Conservation (phyloP, 2,888 invertebrate genomes). For the Ametastegia equiseti region DNA sequence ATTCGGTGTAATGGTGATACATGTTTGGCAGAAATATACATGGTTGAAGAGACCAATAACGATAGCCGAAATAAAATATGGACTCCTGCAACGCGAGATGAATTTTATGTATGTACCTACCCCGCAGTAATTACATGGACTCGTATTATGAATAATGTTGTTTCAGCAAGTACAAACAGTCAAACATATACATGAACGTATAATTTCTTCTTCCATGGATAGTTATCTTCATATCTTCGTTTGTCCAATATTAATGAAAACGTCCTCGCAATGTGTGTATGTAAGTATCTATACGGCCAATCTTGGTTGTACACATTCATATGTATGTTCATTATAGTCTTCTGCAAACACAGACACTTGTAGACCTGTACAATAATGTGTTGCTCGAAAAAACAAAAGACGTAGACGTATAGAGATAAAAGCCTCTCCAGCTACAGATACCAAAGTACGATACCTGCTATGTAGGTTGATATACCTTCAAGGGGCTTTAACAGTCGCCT, state of each 20-base stretch:
- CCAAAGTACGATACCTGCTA: background rate
- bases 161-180: too few species aligned
- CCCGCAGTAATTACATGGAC: too few species aligned
- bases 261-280: background rate
- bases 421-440: background rate
- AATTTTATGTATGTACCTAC: too few species aligned
- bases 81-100: too few species aligned
- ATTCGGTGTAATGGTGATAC: background rate
- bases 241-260: too few species aligned
- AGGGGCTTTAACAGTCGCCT: background rate
- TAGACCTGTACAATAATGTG: background rate
- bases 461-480: background rate
- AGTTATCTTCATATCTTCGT: too few species aligned
- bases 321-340: background rate
- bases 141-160: too few species aligned
- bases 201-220: too few species aligned
- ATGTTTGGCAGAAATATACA: too few species aligned
- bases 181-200: too few species aligned
- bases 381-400: background rate
- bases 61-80: too few species aligned
- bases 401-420: background rate
- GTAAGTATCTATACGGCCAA: background rate
- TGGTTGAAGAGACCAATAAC: too few species aligned
- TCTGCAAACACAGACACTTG: constrained; percentile 23
- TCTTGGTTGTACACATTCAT: background rate